A percentile compares a stretch with the other conserved stretches of the same genome.
Evolutionary conservation across 2,797 vertebrate genomes (phyloP).

Genomic region (Clarias laeviceps): DNA sequence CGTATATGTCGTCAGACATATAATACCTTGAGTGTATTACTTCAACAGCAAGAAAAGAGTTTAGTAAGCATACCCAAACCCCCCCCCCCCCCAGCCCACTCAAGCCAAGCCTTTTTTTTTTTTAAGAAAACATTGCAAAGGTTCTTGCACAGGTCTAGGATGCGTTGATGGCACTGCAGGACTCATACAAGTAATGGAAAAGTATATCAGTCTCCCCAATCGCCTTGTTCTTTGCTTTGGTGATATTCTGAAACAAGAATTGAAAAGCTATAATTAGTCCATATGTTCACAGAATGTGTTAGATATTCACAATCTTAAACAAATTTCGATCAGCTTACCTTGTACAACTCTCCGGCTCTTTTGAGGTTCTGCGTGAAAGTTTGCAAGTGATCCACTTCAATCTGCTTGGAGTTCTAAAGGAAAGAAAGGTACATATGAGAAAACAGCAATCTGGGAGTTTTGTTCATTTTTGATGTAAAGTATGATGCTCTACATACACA

Average conservation of each 20-base stretch:
- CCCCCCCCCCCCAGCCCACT: too few relatives aligned
- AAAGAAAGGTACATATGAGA: background rate
- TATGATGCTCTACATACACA: conserved; percentile 62
- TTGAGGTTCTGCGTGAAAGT: conserved; percentile 71
- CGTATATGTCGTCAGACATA: background rate
- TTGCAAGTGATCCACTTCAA: conserved; percentile 61
- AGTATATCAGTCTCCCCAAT: conserved; percentile 79
- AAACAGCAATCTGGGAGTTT: background rate
- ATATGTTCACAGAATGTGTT: background rate
- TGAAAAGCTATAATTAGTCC: background rate
- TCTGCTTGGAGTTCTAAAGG: conserved; percentile 17
- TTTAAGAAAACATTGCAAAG: background rate
- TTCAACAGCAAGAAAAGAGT: background rate
- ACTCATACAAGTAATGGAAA: conserved; percentile 65
- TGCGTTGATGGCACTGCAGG: conserved; percentile 43
- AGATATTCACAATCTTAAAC: background rate
- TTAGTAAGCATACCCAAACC: too few relatives aligned
- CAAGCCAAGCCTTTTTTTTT: background rate
- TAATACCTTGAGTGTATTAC: background rate
- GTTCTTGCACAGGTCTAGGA: conserved; percentile 7
- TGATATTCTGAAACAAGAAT: conserved; percentile 71
- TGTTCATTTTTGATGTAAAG: background rate
- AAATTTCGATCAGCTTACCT: conserved; percentile 27
- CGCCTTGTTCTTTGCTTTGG: conserved; percentile 76
- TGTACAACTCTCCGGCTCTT: conserved; percentile 59